A percentile compares a stretch with the other conserved stretches of the same genome.
Evolutionary conservation across 2,113 vertebrate genomes (phyloP).

Genomic region (Argyrosomus japonicus): DNA sequence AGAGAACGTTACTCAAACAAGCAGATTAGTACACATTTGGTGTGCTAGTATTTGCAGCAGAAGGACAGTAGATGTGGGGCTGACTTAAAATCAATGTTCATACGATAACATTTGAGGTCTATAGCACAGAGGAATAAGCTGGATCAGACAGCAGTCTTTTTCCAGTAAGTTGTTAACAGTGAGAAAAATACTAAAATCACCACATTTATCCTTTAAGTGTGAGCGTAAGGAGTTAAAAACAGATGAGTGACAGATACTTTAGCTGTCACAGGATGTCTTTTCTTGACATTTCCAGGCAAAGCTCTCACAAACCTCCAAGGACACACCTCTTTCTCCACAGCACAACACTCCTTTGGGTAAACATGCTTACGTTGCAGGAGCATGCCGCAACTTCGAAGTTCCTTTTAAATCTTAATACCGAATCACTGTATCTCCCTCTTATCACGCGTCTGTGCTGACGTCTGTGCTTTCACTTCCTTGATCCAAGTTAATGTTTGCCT

Average conservation of each 20-base stretch:
- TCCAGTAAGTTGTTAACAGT: no score
- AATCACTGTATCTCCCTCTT: conserved; percentile 6
- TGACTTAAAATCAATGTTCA: no score
- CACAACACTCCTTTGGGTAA: conserved; percentile 4
- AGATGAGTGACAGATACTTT: neutral
- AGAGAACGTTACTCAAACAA: neutral
- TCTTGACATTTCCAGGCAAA: neutral
- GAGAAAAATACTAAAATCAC: neutral
- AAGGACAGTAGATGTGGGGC: no score
- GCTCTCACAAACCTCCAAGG: neutral
- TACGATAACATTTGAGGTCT: no score
- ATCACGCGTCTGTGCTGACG: conserved; percentile 20
- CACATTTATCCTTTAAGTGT: neutral
- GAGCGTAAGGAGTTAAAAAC: conserved; percentile 7
- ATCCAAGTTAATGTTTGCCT: conserved; percentile 38
- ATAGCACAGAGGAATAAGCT: neutral
- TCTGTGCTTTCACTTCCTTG: conserved; percentile 36
- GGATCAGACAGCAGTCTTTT: no score
- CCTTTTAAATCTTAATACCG: conserved; percentile 22
- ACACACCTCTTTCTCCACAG: neutral
- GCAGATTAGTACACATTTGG: no score
- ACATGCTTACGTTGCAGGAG: conserved; percentile 5
- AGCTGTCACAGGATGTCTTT: neutral
- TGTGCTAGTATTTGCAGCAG: no score
- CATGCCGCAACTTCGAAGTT: conserved; percentile 13